Conservation (phyloP, 2,888 invertebrate species). For the Ormyrus nitidulus region DNA sequence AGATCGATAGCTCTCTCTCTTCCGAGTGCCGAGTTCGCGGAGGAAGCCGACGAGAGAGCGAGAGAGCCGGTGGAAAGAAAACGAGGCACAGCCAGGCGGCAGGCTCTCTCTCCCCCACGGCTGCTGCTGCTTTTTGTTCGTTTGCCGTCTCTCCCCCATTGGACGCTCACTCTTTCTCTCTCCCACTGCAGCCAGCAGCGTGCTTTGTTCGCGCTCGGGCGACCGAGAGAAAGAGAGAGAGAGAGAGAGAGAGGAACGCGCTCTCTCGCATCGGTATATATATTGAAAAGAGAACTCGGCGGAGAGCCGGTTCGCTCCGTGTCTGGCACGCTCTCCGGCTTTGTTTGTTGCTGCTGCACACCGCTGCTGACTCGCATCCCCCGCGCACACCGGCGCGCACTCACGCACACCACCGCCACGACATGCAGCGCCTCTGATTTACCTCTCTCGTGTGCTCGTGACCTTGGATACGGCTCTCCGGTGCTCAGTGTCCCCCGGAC, state of each 20-base stretch:
- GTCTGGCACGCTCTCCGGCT: conserved; percentile 14
- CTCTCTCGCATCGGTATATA: neutral
- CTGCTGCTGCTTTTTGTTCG: neutral
- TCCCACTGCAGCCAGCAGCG: neutral
- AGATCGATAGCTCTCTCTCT: no score
- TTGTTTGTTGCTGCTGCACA: conserved; percentile 45
- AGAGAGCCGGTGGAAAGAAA: no score
- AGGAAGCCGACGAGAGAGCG: no score
- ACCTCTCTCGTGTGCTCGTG: conserved; percentile 44
- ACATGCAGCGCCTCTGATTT: conserved; percentile 41
- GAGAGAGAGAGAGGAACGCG: neutral
- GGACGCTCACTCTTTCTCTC: no score
- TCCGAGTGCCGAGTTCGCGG: no score
- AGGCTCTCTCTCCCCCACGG: conserved; percentile 32
- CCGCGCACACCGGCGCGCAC: neutral
- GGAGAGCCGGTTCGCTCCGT: conserved; percentile 42
- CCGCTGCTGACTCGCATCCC: neutral
- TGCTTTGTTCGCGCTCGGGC: conserved; percentile 43
- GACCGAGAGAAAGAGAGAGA: conserved; percentile 18
- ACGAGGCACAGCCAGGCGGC: no score
- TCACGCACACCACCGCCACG: neutral
- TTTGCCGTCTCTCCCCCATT: no score
- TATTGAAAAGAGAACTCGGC: neutral
- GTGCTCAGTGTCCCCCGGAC: conserved; percentile 46
- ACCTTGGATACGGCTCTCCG: conserved; percentile 49